Percentiles rank a stretch among this genome's conserved stretches.
phyloP scores from a whole-genome alignment of 2,888 invertebrate species.

The Empis livida region DNA sequence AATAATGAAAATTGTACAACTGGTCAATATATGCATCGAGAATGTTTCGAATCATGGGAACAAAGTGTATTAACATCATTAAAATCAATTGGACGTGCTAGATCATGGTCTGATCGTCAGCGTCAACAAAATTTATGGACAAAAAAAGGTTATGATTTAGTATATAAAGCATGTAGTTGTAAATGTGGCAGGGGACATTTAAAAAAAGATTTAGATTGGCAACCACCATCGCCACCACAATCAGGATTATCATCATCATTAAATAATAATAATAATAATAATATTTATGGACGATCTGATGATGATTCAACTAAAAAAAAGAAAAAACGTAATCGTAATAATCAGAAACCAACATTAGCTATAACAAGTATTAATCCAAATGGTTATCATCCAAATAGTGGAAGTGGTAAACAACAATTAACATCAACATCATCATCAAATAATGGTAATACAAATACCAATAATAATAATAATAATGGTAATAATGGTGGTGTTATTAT shows the following conservation, averaged over 20 bases:
- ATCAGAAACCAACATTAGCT: slow-evolving; percentile 47
- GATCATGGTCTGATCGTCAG: slow-evolving; percentile 92
- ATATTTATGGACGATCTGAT: slow-evolving; percentile 27
- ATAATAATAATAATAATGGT: slow-evolving; percentile 7
- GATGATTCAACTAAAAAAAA: slow-evolving; percentile 49
- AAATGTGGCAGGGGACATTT: slow-evolving; percentile 85
- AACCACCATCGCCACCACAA: slow-evolving; percentile 60
- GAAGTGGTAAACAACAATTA: slow-evolving; percentile 9
- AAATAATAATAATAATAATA: slow-evolving; percentile 19
- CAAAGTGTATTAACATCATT: slow-evolving; percentile 75
- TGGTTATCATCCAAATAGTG: slow-evolving; percentile 1
- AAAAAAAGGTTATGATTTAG: slow-evolving; percentile 93
- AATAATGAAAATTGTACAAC: slow-evolving; percentile 84
- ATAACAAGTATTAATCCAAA: slow-evolving; percentile 30
- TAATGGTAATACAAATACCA: slow-evolving; percentile 9
- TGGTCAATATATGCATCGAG: slow-evolving; percentile 90
- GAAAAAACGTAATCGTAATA: slow-evolving; percentile 54
- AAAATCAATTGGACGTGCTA: slow-evolving; percentile 79
- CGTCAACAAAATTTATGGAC: slow-evolving; percentile 93
- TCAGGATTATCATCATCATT: slow-evolving; percentile 21
- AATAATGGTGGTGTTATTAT: slow-evolving; percentile 19
- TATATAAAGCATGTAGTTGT: slow-evolving; percentile 90
- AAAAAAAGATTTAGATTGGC: slow-evolving; percentile 90
- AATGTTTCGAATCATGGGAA: slow-evolving; percentile 93
- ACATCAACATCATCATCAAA: slow-evolving; percentile 15